phyloP scores from a whole-genome alignment of 2,113 vertebrate genomes.

The Zosterops japonicus region DNA sequence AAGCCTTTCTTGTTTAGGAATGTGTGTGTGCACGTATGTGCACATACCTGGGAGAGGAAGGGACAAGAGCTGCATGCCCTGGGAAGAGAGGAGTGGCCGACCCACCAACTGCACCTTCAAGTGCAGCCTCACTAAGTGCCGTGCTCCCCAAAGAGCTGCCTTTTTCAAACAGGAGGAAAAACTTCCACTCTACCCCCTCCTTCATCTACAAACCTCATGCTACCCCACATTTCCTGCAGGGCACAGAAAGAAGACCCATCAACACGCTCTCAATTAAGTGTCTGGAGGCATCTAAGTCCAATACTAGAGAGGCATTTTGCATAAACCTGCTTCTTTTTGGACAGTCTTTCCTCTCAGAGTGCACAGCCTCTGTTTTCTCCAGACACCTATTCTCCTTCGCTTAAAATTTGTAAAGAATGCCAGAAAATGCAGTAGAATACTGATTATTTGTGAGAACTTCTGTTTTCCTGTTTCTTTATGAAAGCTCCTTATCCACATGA shows the following conservation, averaged over 20 bases:
- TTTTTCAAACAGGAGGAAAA: not conserved
- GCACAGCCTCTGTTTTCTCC: not conserved
- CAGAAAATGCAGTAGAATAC: constrained; percentile 6
- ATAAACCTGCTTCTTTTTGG: not conserved
- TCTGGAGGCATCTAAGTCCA: not conserved
- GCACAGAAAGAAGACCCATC: not conserved
- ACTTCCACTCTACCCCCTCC: not conserved
- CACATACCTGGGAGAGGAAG: not conserved
- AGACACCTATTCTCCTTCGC: not conserved
- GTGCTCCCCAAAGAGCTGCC: not conserved
- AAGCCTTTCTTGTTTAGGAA: not conserved
- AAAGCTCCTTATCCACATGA: constrained; percentile 21
- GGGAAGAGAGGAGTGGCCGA: not conserved
- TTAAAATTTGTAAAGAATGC: not conserved
- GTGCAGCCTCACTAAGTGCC: not conserved
- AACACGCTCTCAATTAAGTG: not conserved
- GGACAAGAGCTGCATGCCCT: not conserved
- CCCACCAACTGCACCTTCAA: not conserved
- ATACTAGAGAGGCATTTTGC: not conserved
- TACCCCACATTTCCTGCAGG: too few species aligned
- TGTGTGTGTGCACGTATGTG: not conserved
- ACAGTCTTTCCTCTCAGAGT: not conserved
- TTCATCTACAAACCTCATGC: not conserved
- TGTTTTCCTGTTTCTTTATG: constrained; percentile 42
- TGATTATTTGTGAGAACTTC: not conserved